A percentile compares a stretch with the other conserved stretches of the same genome.
Evolutionary conservation across 2,797 vertebrate species (phyloP).

Genomic region (Peromyscus attwateri): DNA sequence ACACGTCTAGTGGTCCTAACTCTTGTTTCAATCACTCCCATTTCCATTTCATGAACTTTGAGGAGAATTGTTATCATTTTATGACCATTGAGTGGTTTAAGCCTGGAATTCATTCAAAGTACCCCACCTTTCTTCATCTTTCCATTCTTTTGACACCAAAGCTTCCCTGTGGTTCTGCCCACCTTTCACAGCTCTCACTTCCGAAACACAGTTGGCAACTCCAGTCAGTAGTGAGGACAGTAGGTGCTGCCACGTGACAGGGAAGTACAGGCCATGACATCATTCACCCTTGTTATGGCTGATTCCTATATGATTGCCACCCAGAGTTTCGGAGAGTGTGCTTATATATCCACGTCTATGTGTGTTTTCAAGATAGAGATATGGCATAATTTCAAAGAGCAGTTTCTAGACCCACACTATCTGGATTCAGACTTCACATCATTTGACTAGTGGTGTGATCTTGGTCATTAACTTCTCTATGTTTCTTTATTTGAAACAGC

Average conservation of each 20-base stretch:
- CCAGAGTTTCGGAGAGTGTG: neutral
- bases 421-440: neutral
- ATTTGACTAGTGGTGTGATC: neutral
- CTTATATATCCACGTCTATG: neutral
- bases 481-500: neutral
- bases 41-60: conserved; percentile 44
- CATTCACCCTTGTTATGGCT: neutral
- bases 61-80: neutral
- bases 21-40: neutral
- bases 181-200: conserved; percentile 24
- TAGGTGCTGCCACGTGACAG: neutral
- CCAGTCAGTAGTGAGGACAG: neutral
- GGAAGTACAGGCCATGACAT: neutral
- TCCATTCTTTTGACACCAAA: neutral
- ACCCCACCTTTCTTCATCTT: neutral
- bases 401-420: neutral
- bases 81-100: neutral
- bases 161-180: neutral
- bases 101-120: conserved; percentile 2
- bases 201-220: neutral
- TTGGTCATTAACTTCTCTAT: neutral
- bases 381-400: neutral
- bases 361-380: neutral
- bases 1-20: neutral
- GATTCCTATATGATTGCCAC: neutral